Conservation (phyloP, 2,888 invertebrate species). For the Eudemis profundana region DNA sequence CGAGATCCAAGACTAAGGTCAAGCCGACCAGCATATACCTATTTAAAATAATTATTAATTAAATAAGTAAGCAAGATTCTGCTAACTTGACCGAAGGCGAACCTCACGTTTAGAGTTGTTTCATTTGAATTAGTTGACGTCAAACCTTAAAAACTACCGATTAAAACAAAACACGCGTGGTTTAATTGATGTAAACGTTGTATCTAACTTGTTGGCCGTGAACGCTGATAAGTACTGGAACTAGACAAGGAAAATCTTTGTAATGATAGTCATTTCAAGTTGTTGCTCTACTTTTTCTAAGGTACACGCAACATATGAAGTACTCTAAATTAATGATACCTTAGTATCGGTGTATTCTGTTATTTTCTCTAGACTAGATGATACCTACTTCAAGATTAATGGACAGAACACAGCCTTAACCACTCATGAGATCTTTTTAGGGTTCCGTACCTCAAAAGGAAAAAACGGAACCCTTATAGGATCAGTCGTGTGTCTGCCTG, state of each 20-base stretch:
- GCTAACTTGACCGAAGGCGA: slow-evolving; percentile 8
- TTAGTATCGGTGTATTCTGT: too few relatives aligned
- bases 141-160: slow-evolving; percentile 27
- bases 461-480: too few relatives aligned
- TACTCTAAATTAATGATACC: background rate
- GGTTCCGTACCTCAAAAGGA: too few relatives aligned
- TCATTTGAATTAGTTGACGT: slow-evolving; percentile 33
- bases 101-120: background rate
- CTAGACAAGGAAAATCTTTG: slow-evolving; percentile 36
- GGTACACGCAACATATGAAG: background rate
- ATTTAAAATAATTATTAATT: background rate
- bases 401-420: too few relatives aligned
- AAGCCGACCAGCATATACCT: background rate
- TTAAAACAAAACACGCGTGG: slow-evolving; percentile 26
- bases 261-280: slow-evolving; percentile 27
- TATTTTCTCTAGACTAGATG: too few relatives aligned
- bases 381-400: too few relatives aligned
- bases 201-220: slow-evolving; percentile 24
- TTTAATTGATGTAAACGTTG: slow-evolving; percentile 23
- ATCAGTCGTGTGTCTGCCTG: too few relatives aligned
- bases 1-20: slow-evolving; percentile 3
- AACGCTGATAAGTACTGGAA: slow-evolving; percentile 29
- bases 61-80: background rate
- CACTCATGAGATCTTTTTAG: too few relatives aligned
- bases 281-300: slow-evolving; percentile 27